Base-by-base conservation (phyloP, 2,888 invertebrate species). In the Metalampra italica region DNA sequence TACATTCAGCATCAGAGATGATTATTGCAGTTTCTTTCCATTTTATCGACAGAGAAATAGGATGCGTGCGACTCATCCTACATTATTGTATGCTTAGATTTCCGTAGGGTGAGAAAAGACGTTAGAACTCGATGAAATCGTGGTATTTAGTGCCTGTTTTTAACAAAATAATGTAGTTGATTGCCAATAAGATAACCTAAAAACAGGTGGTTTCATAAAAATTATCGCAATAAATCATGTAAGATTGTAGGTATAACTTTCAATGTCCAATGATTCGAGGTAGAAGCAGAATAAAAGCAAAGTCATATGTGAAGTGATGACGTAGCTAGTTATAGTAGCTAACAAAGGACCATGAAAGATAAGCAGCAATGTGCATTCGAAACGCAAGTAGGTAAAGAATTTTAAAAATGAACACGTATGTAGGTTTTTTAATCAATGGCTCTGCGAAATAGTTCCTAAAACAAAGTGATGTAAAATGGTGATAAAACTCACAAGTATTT, bases 401-500 rank as follows among this genome's bases (percentile, higher is more conserved):
- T 9, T 8, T 4, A 4, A 9, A 3, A 9, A 9, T 5, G 32
- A 11, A 32, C 32, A 32, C 11, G 32, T 11, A 9, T 32, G 32
- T 5, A 22, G 22, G 22, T 22, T 22, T 22, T 22, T 22, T 22
- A n/a, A 22, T 22, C 22, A 22, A 5, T 22, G 34, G 34, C 9
- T 11, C 9, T 34, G 1, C 9, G 34, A 4, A 34, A 34, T 11
- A 1, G 34, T 7, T 11, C 7, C 11, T n/a, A 37, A 37, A 37
- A 37, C 13, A 11, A 37, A 37, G 37, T 12, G 37, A 32, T 32
- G 11, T 11, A n/a, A 46, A 30, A 36, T 12, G 29, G 14, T n/a
- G 11, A 40, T 14, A 54, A 56, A 61, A 84, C 86, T 84, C 56
- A 84, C 82, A 62, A 66, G 67, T 72, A 66, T 56, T 82, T 78